These are phyloP conservation scores for Arctopsyche grandis DNA, from an alignment of 1,140 invertebrate species.

Conservation along the genomic window DNA sequence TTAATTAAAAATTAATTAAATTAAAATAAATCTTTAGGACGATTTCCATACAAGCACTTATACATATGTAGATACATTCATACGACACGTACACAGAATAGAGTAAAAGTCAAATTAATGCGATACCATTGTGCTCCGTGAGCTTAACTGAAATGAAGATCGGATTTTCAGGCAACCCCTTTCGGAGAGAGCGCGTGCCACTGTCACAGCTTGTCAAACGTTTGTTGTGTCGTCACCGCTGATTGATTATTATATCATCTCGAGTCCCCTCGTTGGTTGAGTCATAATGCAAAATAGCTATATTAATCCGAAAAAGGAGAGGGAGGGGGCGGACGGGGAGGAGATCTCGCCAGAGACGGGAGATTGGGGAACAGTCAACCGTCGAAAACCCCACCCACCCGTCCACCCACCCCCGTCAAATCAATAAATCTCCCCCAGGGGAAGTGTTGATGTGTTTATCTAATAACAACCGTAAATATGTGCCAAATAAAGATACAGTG, in stretches of 20 bases:
- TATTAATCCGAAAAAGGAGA: constrained; percentile 28
- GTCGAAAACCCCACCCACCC: too few species aligned
- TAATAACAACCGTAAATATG: constrained; percentile 52
- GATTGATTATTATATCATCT: constrained; percentile 29
- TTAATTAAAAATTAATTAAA: too few species aligned
- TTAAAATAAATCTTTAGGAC: too few species aligned
- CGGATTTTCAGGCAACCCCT: neutral
- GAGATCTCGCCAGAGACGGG: too few species aligned
- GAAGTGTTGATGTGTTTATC: constrained; percentile 48
- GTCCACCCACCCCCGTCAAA: neutral
- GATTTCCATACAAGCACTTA: too few species aligned
- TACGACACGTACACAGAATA: too few species aligned
- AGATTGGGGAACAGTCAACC: too few species aligned
- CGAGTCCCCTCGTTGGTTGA: constrained; percentile 3
- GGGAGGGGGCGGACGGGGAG: neutral
- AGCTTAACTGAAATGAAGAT: too few species aligned
- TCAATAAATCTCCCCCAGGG: constrained; percentile 31
- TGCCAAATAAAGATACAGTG: constrained; percentile 48
- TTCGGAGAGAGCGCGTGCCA: neutral
- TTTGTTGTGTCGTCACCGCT: constrained; percentile 1
- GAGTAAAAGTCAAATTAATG: too few species aligned
- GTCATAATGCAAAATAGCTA: constrained; percentile 31
- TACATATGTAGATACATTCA: too few species aligned
- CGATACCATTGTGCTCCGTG: too few species aligned
- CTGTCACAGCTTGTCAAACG: constrained; percentile 15